phyloP scores from a whole-genome alignment of 2,888 invertebrate genomes.

The Rhyacophila evoluta region DNA sequence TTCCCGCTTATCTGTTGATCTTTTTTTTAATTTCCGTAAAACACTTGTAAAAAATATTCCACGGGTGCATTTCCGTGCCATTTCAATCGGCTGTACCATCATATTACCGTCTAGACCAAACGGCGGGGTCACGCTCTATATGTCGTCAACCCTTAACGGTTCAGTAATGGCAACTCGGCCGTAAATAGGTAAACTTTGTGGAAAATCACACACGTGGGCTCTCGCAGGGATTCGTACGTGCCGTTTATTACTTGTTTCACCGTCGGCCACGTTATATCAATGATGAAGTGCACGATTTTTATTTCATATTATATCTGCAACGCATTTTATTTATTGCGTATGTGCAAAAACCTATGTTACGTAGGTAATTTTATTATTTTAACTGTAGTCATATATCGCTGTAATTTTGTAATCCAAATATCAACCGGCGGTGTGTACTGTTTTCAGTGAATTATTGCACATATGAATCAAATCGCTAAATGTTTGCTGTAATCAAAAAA shows the following conservation, averaged over 20 bases:
- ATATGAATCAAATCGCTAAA: slow-evolving; percentile 6
- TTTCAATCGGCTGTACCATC: not conserved
- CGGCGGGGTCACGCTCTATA: not conserved
- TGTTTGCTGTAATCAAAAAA: not conserved
- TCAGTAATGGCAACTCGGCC: not conserved
- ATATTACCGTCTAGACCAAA: not conserved
- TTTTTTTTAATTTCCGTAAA: not conserved
- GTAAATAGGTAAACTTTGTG: not conserved
- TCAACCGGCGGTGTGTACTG: not conserved
- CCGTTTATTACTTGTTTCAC: not conserved
- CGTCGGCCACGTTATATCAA: not conserved
- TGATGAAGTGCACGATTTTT: not conserved
- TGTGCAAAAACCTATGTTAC: not conserved
- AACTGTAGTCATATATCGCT: not conserved
- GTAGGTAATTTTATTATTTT: not conserved
- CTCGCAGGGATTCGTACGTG: not conserved
- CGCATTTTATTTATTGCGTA: not conserved
- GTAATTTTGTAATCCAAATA: not conserved
- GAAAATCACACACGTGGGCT: not conserved
- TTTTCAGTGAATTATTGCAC: not conserved
- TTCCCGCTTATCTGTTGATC: not conserved
- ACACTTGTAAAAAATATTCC: not conserved
- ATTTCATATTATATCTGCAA: not conserved
- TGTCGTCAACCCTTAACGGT: not conserved
- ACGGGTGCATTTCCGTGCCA: not conserved